Evolutionary conservation across 1,140 invertebrate species (phyloP).

Genomic region (Himalopsyche phryganea): DNA sequence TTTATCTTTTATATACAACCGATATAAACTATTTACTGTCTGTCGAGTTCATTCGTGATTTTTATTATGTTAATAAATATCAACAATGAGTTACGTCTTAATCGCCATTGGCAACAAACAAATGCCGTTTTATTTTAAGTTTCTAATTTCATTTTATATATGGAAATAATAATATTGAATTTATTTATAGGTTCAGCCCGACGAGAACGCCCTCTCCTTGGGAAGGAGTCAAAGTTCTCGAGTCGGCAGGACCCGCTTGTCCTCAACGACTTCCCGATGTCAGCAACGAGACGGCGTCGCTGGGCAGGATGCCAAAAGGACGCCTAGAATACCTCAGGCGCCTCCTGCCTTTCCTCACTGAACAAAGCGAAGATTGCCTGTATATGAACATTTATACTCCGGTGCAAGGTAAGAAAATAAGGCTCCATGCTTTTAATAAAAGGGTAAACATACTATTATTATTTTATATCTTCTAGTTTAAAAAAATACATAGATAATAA

Average conservation of each 20-base stretch:
- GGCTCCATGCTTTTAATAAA: not conserved
- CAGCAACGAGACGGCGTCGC: slow-evolving; percentile 75
- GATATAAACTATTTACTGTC: no score
- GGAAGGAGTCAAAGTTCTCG: slow-evolving; percentile 77
- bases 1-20: no score
- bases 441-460: not conserved
- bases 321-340: slow-evolving; percentile 80
- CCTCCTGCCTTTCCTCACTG: slow-evolving; percentile 76
- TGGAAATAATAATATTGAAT: no score
- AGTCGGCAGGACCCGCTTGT: slow-evolving; percentile 81
- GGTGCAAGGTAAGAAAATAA: slow-evolving; percentile 80
- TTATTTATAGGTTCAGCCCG: slow-evolving; percentile 72
- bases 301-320: slow-evolving; percentile 85
- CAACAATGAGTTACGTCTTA: no score
- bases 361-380: slow-evolving; percentile 95
- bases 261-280: slow-evolving; percentile 85
- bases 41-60: no score
- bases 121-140: no score
- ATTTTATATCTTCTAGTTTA: no score
- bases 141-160: no score
- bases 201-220: slow-evolving; percentile 85
- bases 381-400: slow-evolving; percentile 96
- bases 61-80: no score
- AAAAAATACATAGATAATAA: no score
- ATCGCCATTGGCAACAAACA: no score